Evolutionary conservation across 2,888 invertebrate genomes (phyloP), one percentile per base, ranked within the genome.

Genomic region (Ganaspis brasiliensis): DNA sequence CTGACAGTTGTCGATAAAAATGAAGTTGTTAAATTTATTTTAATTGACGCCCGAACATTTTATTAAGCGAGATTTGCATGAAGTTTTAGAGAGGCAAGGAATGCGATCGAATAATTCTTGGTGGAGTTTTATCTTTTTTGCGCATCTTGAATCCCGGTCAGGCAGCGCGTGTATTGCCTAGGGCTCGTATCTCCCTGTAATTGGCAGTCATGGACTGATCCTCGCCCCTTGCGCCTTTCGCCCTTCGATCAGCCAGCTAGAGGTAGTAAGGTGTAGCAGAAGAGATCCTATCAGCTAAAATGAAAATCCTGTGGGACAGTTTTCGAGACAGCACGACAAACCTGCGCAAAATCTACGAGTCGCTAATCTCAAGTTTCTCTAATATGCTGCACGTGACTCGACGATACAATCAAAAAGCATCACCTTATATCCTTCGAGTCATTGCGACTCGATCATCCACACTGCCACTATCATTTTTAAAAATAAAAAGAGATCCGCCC

Each of bases 371-470:
- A 83, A 83, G 83, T 87, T 86, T 88, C 87, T 83, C 83, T 85
- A 87, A 88, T 87, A 83, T 82, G 80, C 74, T 83, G 86, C 88
- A 88, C 88, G 88, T 88, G 88, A 87, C 86, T 56, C 77, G 72
- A 49, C n/a, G 80, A 80, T 80, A 78, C 71, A 75, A 72, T 74
- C 72, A 21, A 67, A 55, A 37, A 67, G 67, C 56, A 67, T 74
- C 74, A 19, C 16, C n/a, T 19, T 16, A n/a, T 49, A 52, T 52
- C 52, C 52, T 52, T 52, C 52, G 2, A 2, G 52, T 52, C 52
- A 52, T 52, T 52, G 16, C 19, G 52, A 52, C 52, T 52, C 19
- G 52, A 31, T 31, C 31, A 31, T 31, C 31, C 31, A 6, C 31
- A 31, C n/a, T n/a, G 31, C 31, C 31, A 31, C 52, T 49, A 49